These are phyloP conservation scores for Eospalax fontanierii DNA, from an alignment of 2,797 vertebrate genomes.

Conservation along the genomic window DNA sequence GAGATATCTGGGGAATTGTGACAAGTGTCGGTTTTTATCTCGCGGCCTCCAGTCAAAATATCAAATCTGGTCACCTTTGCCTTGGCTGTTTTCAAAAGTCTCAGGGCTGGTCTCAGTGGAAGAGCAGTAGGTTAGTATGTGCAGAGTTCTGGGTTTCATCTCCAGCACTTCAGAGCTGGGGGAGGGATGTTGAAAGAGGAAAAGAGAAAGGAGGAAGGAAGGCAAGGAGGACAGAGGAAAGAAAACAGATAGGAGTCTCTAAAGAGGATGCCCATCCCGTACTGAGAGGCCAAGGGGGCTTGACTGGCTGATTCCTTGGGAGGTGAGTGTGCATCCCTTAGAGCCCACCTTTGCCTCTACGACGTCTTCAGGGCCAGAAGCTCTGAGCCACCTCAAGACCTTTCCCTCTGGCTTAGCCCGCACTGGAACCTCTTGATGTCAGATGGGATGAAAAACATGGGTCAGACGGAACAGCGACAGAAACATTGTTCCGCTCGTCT, in stretches of 20 bases:
- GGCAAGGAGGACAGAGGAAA: background rate
- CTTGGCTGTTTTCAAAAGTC: background rate
- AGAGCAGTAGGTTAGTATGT: background rate
- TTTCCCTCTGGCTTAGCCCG: background rate
- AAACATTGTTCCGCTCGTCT: slow-evolving; percentile 71
- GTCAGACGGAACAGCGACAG: slow-evolving; percentile 19
- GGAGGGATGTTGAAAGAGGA: background rate
- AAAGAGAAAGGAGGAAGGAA: background rate
- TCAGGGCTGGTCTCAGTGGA: background rate
- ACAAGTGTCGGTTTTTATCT: background rate
- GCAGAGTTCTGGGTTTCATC: background rate
- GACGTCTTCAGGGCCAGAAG: background rate
- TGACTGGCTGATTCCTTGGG: background rate
- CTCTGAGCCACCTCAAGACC: background rate
- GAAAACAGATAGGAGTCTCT: background rate
- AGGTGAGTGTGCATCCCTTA: background rate
- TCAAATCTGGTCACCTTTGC: background rate
- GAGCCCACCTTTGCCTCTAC: background rate
- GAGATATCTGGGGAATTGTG: background rate
- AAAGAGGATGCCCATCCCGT: background rate
- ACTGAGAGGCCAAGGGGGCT: background rate
- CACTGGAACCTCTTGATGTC: slow-evolving; percentile 28
- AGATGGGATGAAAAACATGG: background rate
- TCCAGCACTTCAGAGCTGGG: background rate
- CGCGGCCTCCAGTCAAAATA: background rate